These are phyloP conservation scores for Enteromius viviparus DNA, from an alignment of 2,797 vertebrate genomes.

Conservation along the genomic window DNA sequence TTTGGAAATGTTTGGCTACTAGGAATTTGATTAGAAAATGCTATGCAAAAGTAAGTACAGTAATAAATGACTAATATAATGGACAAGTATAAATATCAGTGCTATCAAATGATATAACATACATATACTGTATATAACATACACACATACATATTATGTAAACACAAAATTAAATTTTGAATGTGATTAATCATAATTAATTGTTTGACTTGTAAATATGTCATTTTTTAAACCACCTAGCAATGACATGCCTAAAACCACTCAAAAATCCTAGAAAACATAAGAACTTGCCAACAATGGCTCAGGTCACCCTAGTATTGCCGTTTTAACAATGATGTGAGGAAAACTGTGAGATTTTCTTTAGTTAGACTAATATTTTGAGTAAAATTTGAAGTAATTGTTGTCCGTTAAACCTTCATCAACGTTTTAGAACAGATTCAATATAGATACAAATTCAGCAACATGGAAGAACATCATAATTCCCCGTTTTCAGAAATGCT, in stretches of 20 bases:
- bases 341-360: not conserved
- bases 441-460: not conserved
- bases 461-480: not conserved
- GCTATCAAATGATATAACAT: too few relatives aligned
- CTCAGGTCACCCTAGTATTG: not conserved
- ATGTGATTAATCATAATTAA: too few relatives aligned
- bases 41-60: not conserved
- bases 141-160: too few relatives aligned
- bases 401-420: not conserved
- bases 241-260: not conserved
- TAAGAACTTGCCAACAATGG: not conserved
- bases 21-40: not conserved
- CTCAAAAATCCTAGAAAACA: not conserved
- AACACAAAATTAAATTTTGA: too few relatives aligned
- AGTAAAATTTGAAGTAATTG: not conserved
- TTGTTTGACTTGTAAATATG: not conserved
- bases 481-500: not conserved
- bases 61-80: not conserved
- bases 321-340: not conserved
- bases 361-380: not conserved
- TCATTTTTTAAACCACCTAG: not conserved
- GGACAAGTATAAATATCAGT: too few relatives aligned
- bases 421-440: not conserved
- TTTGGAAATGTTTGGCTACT: not conserved
- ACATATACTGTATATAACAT: too few relatives aligned